phyloP scores from a whole-genome alignment of 2,888 invertebrate genomes.

The Melinopterus prodromus region DNA sequence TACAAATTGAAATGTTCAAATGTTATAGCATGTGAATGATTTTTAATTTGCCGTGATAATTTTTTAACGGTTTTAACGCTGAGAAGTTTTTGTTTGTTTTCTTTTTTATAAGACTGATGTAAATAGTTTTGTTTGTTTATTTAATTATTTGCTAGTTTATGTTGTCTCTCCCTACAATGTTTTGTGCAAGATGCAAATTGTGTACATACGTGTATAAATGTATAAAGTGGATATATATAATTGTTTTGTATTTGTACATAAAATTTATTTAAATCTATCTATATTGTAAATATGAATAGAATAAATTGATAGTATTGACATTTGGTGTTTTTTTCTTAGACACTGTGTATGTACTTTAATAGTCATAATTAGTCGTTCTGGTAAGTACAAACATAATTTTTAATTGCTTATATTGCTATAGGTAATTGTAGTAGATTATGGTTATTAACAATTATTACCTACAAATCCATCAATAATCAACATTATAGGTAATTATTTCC shows the following conservation, averaged over 20 bases:
- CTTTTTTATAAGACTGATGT: constrained; percentile 55
- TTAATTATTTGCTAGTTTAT: constrained; percentile 49
- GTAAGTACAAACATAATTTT: background rate
- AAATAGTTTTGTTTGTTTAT: constrained; percentile 44
- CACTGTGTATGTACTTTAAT: background rate
- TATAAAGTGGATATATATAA: constrained; percentile 37
- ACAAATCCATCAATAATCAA: no score
- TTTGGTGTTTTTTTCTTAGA: background rate
- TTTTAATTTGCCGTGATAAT: constrained; percentile 4
- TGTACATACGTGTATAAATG: constrained; percentile 26
- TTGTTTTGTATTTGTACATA: constrained; percentile 35
- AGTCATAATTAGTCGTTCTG: background rate
- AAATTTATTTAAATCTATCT: constrained; percentile 36
- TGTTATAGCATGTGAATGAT: background rate
- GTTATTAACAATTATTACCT: no score
- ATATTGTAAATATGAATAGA: constrained; percentile 37
- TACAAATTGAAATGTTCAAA: background rate
- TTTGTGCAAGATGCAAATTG: constrained; percentile 17
- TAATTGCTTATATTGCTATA: background rate
- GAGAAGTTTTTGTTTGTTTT: background rate
- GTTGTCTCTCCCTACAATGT: constrained; percentile 39
- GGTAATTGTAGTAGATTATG: background rate
- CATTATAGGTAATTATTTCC: no score
- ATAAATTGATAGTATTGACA: constrained; percentile 26
- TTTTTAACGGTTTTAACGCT: background rate